Conservation (phyloP, 2,888 invertebrate species). For the Julus scandinavius region DNA sequence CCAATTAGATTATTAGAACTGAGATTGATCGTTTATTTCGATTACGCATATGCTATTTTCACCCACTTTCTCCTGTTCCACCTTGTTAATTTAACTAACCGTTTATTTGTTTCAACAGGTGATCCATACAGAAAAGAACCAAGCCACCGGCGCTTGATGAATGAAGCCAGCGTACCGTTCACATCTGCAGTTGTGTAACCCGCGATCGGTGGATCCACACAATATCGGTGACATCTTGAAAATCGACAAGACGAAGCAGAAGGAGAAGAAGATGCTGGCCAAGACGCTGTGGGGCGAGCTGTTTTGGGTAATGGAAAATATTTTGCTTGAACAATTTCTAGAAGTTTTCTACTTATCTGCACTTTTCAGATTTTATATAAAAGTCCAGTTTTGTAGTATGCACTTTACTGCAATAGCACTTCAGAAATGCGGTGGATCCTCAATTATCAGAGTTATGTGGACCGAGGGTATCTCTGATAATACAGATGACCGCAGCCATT, state of each 20-base stretch:
- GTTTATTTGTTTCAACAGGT: not conserved
- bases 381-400: too few relatives aligned
- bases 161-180: constrained; percentile 26
- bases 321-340: too few relatives aligned
- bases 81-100: not conserved
- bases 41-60: not conserved
- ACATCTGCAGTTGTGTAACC: constrained; percentile 21
- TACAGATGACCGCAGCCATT: too few relatives aligned
- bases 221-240: constrained; percentile 29
- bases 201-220: constrained; percentile 4
- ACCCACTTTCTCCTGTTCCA: not conserved
- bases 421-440: too few relatives aligned
- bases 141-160: not conserved
- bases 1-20: too few relatives aligned
- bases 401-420: too few relatives aligned
- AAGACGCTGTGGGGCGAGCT: constrained; percentile 36
- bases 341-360: too few relatives aligned
- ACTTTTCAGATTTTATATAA: too few relatives aligned
- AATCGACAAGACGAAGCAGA: not conserved
- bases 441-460: too few relatives aligned
- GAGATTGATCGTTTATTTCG: too few relatives aligned
- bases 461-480: too few relatives aligned
- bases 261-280: constrained; percentile 39
- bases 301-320: constrained; percentile 47
- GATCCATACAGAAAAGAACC: not conserved